Evolutionary conservation across 2,888 invertebrate species (phyloP).

Genomic region (Carabus problematicus): DNA sequence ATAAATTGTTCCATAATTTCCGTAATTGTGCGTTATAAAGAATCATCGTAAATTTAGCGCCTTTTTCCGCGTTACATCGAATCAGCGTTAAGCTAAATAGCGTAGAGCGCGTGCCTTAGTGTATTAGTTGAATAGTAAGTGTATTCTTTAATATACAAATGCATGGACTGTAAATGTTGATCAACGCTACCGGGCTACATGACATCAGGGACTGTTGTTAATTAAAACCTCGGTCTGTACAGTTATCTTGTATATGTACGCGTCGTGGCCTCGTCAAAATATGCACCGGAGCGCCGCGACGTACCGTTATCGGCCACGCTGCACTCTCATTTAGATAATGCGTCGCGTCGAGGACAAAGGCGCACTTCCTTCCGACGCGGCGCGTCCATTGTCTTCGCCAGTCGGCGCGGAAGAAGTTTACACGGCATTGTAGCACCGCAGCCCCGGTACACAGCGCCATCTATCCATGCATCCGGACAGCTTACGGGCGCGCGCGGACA

Average conservation of each 20-base stretch:
- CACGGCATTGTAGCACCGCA: conserved; percentile 51
- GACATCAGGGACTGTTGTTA: neutral
- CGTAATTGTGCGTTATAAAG: too few species aligned
- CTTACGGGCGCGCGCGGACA: neutral
- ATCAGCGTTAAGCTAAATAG: too few species aligned
- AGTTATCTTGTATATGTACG: too few species aligned
- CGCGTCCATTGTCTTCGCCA: conserved; percentile 51
- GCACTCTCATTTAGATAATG: conserved; percentile 35
- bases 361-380: conserved; percentile 47
- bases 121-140: neutral
- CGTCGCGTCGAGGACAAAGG: conserved; percentile 40
- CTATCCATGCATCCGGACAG: conserved; percentile 18
- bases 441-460: conserved; percentile 9
- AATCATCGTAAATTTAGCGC: too few species aligned
- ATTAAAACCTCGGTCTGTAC: neutral
- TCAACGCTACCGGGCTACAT: too few species aligned
- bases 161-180: too few species aligned
- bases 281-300: conserved; percentile 7
- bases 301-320: conserved; percentile 3
- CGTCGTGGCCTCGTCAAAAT: neutral
- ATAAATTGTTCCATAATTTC: too few species aligned
- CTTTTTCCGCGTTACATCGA: too few species aligned
- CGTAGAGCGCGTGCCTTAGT: neutral
- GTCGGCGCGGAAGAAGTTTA: conserved; percentile 56
- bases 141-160: too few species aligned